Conservation (phyloP, 2,113 vertebrate genomes). For the Alexandromys fortis region DNA sequence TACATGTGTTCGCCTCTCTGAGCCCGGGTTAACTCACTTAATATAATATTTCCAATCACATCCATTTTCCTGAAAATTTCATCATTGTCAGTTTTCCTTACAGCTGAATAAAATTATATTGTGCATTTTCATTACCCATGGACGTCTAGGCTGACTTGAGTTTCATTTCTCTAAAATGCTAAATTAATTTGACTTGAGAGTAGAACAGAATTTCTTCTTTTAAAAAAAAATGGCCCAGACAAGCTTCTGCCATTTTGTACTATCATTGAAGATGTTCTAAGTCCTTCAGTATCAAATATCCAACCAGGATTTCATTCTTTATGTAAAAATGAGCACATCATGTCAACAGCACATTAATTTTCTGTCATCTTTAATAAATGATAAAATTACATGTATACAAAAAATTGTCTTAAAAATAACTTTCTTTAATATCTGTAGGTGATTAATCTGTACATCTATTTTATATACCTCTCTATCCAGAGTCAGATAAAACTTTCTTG, state of each 20-base stretch:
- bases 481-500: background rate
- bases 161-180: background rate
- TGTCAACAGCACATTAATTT: background rate
- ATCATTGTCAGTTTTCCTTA: background rate
- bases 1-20: background rate
- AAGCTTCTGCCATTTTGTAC: background rate
- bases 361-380: background rate
- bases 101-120: background rate
- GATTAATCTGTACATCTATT: background rate
- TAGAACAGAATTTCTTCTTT: background rate
- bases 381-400: background rate
- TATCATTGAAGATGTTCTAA: background rate
- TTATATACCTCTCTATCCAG: background rate
- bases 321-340: background rate
- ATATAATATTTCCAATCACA: background rate
- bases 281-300: background rate
- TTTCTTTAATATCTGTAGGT: background rate
- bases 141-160: background rate
- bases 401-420: background rate
- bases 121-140: background rate
- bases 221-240: background rate
- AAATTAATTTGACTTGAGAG: constrained; percentile 28
- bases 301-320: background rate
- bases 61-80: background rate
- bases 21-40: background rate